Percentiles rank a stretch among this genome's conserved stretches.
These are phyloP conservation scores for Sphecodes monilicornis DNA, from an alignment of 2,888 invertebrate species.

Conservation along the genomic window DNA sequence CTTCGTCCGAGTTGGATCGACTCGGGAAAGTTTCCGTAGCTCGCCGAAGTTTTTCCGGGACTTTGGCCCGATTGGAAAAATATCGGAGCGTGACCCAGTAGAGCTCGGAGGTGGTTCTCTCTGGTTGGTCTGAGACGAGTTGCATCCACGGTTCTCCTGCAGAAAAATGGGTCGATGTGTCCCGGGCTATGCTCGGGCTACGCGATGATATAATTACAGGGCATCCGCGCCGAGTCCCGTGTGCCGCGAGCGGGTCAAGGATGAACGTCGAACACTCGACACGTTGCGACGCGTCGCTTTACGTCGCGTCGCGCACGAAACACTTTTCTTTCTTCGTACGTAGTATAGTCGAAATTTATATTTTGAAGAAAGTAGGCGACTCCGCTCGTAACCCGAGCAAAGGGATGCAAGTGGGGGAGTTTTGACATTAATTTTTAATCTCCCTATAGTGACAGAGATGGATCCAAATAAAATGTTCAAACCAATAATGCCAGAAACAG, in stretches of 20 bases:
- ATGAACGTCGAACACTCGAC: slow-evolving; percentile 44
- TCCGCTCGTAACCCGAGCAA: slow-evolving; percentile 4
- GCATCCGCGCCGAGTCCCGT: slow-evolving; percentile 25
- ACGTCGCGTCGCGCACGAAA: slow-evolving; percentile 17
- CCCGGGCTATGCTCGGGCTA: slow-evolving; percentile 35
- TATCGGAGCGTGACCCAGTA: slow-evolving; percentile 8
- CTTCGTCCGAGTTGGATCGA: not conserved
- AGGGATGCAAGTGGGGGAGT: not conserved
- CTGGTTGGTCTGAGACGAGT: not conserved
- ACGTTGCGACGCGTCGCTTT: not conserved
- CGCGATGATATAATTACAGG: slow-evolving; percentile 60
- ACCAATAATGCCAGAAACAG: too few species aligned
- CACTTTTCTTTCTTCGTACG: slow-evolving; percentile 1
- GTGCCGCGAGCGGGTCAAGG: slow-evolving; percentile 54
- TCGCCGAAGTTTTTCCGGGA: not conserved
- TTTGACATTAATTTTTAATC: too few species aligned
- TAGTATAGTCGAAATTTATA: slow-evolving; percentile 10
- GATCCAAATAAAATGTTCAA: slow-evolving; percentile 65
- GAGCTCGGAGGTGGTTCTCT: not conserved
- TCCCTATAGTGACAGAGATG: too few species aligned
- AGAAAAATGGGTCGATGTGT: slow-evolving; percentile 51
- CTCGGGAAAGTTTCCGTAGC: not conserved
- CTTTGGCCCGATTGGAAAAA: slow-evolving; percentile 11
- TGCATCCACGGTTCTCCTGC: not conserved
- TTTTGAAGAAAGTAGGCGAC: slow-evolving; percentile 19